Conservation (phyloP, 2,113 vertebrate species). For the rabbit (Oryctolagus cuniculus) region mOryCun1.1 NC_091453.1:80189001-80189500, state of each 20-base stretch:
- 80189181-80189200: too few species aligned
- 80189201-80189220: too few species aligned
- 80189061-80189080: background rate
- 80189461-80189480: background rate
- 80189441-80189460: background rate
- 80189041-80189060: background rate
- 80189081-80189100: background rate
- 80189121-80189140: background rate
- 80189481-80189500: background rate
- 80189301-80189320: too few species aligned
- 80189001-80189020: conserved; percentile 24
- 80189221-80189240: too few species aligned
- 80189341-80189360: too few species aligned
- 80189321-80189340: too few species aligned
- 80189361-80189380: too few species aligned
- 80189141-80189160: too few species aligned
- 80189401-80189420: background rate
- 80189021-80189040: background rate
- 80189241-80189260: too few species aligned
- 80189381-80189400: background rate
- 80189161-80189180: too few species aligned
- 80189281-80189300: too few species aligned
- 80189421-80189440: background rate
- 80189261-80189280: too few species aligned
- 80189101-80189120: background rate